A percentile compares a stretch with the other conserved stretches of the same genome.
These are phyloP conservation scores for Hyperoplus lanceolatus DNA, from an alignment of 2,797 vertebrate species.

Conservation along the genomic window DNA sequence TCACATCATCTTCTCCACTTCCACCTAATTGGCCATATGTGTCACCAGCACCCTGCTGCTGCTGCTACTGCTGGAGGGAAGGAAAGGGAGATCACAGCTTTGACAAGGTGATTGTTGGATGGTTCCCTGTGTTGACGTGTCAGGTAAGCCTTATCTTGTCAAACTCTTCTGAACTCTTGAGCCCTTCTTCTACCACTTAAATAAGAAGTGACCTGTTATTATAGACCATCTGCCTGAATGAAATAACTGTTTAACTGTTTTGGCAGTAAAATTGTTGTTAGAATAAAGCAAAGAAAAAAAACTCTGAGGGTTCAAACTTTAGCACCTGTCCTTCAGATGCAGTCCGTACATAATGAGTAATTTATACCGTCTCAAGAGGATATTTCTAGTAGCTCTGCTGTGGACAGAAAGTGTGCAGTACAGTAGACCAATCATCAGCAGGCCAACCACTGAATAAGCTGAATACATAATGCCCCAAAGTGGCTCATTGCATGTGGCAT, in stretches of 20 bases:
- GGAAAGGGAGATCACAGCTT: slow-evolving; percentile 74
- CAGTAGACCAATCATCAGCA: slow-evolving; percentile 66
- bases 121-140: slow-evolving; percentile 65
- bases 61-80: slow-evolving; percentile 53
- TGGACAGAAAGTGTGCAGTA: slow-evolving; percentile 59
- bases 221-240: slow-evolving; percentile 11
- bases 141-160: slow-evolving; percentile 53
- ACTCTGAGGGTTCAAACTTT: slow-evolving; percentile 37
- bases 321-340: slow-evolving; percentile 58
- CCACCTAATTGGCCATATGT: slow-evolving; percentile 87
- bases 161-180: slow-evolving; percentile 37
- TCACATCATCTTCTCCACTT: slow-evolving; percentile 84
- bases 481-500: slow-evolving; percentile 73
- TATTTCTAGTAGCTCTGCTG: slow-evolving; percentile 43
- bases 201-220: slow-evolving; percentile 35
- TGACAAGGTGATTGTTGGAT: slow-evolving; percentile 80
- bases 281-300: slow-evolving; percentile 12
- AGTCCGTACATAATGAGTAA: slow-evolving; percentile 70
- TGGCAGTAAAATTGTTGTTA: slow-evolving; percentile 18
- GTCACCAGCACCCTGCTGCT: slow-evolving; percentile 79
- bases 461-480: slow-evolving; percentile 76
- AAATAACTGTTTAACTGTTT: slow-evolving; percentile 25
- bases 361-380: slow-evolving; percentile 65
- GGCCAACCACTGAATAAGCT: slow-evolving; percentile 64
- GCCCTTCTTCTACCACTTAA: slow-evolving; percentile 16